A percentile compares a stretch with the other conserved stretches of the same genome.
Evolutionary conservation across 2,797 vertebrate species (phyloP).

Genomic region (Acridotheres tristis): DNA sequence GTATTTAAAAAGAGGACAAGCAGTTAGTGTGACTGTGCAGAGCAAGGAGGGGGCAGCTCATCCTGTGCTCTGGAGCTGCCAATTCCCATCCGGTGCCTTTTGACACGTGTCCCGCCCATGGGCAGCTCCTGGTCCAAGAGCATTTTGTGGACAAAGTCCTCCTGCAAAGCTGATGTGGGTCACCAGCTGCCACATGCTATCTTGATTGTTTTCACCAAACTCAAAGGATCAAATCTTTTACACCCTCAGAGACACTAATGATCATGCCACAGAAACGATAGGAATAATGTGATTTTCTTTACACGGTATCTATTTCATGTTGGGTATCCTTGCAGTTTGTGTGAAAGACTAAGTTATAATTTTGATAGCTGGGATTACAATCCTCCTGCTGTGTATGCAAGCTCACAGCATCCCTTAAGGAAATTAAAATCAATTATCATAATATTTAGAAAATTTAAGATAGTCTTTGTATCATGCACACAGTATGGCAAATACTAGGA

Average conservation of each 20-base stretch:
- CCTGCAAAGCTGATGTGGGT: neutral
- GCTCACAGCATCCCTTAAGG: neutral
- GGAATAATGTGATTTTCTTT: neutral
- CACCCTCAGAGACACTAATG: neutral
- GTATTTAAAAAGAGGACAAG: slow-evolving; percentile 25
- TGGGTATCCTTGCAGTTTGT: neutral
- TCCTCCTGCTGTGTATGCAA: neutral
- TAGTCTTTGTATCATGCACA: neutral
- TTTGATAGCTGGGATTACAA: neutral
- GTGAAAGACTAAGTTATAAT: neutral
- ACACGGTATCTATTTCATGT: neutral
- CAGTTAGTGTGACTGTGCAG: neutral
- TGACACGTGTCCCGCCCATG: neutral
- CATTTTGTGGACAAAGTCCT: neutral
- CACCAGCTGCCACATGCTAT: neutral
- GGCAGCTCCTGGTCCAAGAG: neutral
- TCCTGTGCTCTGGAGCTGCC: neutral
- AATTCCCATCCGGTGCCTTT: accelerated
- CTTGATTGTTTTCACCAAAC: neutral
- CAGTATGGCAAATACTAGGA: neutral
- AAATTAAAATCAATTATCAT: neutral
- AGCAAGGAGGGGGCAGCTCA: neutral
- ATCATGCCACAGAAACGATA: neutral
- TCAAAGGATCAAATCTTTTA: neutral
- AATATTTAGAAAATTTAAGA: neutral